phyloP scores from a whole-genome alignment of 2,888 invertebrate species.

The Yponomeuta sedellus region DNA sequence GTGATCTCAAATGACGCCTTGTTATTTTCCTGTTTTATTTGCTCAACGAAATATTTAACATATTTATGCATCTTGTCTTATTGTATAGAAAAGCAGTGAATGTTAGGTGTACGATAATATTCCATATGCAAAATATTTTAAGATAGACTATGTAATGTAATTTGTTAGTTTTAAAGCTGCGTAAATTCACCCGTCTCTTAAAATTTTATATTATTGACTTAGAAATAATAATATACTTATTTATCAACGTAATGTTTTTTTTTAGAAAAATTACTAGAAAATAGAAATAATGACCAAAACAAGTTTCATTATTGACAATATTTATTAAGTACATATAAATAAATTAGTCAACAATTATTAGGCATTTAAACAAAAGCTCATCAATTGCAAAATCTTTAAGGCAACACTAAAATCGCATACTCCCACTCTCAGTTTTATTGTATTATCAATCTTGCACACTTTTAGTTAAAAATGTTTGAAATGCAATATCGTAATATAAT shows the following conservation, averaged over 20 bases:
- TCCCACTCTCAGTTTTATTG: neutral
- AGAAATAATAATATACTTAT: slow-evolving; percentile 70
- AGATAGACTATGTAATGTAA: slow-evolving; percentile 57
- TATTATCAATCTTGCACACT: too few relatives aligned
- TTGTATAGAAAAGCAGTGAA: neutral
- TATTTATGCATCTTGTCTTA: neutral
- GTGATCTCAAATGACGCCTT: neutral
- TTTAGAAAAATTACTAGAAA: neutral
- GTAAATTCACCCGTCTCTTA: slow-evolving; percentile 75
- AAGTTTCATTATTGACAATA: slow-evolving; percentile 2
- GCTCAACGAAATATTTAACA: neutral
- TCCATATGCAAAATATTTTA: slow-evolving; percentile 73
- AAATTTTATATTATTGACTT: slow-evolving; percentile 76
- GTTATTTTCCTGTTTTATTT: neutral
- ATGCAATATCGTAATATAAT: too few relatives aligned
- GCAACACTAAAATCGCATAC: neutral
- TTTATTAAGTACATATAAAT: slow-evolving; percentile 21
- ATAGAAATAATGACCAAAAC: neutral
- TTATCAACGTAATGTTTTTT: slow-evolving; percentile 61
- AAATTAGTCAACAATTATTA: slow-evolving; percentile 21
- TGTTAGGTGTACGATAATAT: slow-evolving; percentile 43
- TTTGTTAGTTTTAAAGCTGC: slow-evolving; percentile 61
- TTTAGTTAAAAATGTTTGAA: too few relatives aligned
- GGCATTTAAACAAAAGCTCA: slow-evolving; percentile 23
- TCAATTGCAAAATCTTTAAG: slow-evolving; percentile 10